Evolutionary conservation across 2,888 invertebrate genomes (phyloP).

Genomic region (Sinopyrophorus schimmeli): DNA sequence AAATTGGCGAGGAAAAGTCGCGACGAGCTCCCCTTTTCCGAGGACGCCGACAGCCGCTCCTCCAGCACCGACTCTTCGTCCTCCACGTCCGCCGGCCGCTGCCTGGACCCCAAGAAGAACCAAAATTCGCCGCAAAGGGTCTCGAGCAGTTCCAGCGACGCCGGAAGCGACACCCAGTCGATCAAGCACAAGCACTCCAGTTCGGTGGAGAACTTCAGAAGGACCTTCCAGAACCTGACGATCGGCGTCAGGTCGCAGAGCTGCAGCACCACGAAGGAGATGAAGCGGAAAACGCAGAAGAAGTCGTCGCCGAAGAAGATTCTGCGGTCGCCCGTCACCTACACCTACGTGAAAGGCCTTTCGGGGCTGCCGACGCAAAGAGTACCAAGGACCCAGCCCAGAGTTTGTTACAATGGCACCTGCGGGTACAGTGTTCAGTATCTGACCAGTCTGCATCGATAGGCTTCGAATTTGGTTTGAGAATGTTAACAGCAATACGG

Average conservation of each 20-base stretch:
- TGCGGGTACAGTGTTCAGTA: constrained; percentile 51
- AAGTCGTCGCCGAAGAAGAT: constrained; percentile 73
- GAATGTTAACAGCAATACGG: not conserved
- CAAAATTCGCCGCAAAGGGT: constrained; percentile 54
- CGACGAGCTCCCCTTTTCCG: constrained; percentile 55
- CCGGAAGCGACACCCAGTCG: constrained; percentile 64
- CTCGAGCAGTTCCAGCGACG: constrained; percentile 64
- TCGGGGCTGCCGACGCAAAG: constrained; percentile 82
- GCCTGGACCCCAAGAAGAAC: constrained; percentile 42
- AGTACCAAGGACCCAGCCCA: constrained; percentile 63
- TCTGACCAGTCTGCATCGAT: constrained; percentile 49
- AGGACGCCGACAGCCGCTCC: constrained; percentile 56
- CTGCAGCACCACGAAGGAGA: constrained; percentile 57
- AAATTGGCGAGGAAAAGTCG: constrained; percentile 62
- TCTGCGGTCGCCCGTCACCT: constrained; percentile 74
- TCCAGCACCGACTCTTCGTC: constrained; percentile 55
- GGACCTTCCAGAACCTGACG: constrained; percentile 71
- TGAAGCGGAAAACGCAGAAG: constrained; percentile 57
- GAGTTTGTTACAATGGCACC: constrained; percentile 41
- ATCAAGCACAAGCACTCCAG: constrained; percentile 54
- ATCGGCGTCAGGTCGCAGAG: constrained; percentile 66
- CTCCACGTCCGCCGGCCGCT: constrained; percentile 48
- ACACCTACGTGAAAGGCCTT: constrained; percentile 79
- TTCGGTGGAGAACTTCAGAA: constrained; percentile 67
- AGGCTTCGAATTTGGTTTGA: not conserved